phyloP scores from a whole-genome alignment of 1,140 invertebrate species.

The Calephelis virginiensis region DNA sequence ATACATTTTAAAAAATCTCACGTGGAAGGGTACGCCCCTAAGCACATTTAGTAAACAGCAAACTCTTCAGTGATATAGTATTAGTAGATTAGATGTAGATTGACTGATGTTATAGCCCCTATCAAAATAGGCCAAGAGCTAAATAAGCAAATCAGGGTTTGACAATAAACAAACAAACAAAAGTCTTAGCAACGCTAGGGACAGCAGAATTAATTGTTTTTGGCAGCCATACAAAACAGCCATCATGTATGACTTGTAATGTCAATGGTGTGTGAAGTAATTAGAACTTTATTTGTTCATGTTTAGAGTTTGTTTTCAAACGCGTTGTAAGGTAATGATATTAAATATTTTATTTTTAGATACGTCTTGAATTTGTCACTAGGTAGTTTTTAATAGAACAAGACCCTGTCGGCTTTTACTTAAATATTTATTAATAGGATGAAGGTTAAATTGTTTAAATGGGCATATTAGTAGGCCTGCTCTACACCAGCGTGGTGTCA shows the following conservation, averaged over 20 bases:
- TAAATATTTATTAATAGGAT: too few species aligned
- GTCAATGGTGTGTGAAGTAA: conserved; percentile 14
- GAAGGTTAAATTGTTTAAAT: too few species aligned
- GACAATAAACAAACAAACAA: conserved; percentile 29
- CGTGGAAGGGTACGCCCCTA: too few species aligned
- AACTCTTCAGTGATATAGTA: too few species aligned
- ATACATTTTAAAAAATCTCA: too few species aligned
- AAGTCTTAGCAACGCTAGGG: conserved; percentile 18
- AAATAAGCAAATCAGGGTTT: neutral
- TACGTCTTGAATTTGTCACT: neutral
- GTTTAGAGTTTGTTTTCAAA: neutral
- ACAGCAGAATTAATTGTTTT: conserved; percentile 19
- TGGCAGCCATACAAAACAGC: conserved; percentile 28
- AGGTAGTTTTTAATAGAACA: neutral
- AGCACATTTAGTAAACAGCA: too few species aligned
- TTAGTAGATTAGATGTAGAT: too few species aligned
- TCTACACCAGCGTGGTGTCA: too few species aligned
- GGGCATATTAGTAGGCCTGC: too few species aligned
- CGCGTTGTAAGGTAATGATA: neutral
- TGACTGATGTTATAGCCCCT: too few species aligned
- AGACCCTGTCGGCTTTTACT: neutral
- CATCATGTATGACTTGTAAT: conserved; percentile 22
- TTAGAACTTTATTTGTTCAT: neutral
- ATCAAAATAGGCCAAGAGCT: too few species aligned
- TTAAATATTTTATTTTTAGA: conserved; percentile 5